A percentile compares a stretch with the other conserved stretches of the same genome.
Conservation (phyloP, 2,888 invertebrate genomes). For the Caenorhabditis zanzibari region DNA sequence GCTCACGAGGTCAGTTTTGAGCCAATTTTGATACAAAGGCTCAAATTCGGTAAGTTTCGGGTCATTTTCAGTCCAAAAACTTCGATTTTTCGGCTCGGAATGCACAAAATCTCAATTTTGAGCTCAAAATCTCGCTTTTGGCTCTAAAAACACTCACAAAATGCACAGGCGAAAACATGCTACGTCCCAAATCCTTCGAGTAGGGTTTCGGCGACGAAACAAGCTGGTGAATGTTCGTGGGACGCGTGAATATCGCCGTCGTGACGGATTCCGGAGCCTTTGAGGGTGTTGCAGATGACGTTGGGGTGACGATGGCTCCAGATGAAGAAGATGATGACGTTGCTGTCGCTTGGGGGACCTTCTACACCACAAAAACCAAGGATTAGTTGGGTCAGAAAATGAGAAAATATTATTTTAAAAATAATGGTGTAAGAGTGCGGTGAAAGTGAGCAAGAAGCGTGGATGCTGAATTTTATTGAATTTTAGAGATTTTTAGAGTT, state of each 20-base stretch:
- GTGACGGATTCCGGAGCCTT: neutral
- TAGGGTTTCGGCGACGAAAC: constrained; percentile 63
- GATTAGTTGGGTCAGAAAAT: constrained; percentile 1
- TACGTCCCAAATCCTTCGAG: constrained; percentile 36
- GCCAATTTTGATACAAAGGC: too few species aligned
- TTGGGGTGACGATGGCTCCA: neutral
- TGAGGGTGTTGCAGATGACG: neutral
- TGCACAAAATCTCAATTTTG: too few species aligned
- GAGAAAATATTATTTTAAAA: neutral
- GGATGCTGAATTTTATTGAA: neutral
- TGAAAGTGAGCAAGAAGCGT: neutral
- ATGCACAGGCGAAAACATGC: constrained; percentile 68
- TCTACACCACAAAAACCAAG: constrained; percentile 43
- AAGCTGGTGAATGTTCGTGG: constrained; percentile 30
- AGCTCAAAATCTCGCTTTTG: neutral
- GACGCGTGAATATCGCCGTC: neutral
- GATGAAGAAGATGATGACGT: neutral
- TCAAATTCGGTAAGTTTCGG: too few species aligned
- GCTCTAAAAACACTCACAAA: constrained; percentile 62
- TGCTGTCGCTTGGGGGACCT: neutral
- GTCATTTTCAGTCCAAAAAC: too few species aligned
- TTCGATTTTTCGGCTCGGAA: too few species aligned
- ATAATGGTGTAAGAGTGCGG: constrained; percentile 8
- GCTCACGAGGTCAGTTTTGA: too few species aligned
- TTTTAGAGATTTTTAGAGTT: too few species aligned